Evolutionary conservation across 2,113 vertebrate genomes (phyloP).

Genomic region (Choloepus hoffmanni): DNA sequence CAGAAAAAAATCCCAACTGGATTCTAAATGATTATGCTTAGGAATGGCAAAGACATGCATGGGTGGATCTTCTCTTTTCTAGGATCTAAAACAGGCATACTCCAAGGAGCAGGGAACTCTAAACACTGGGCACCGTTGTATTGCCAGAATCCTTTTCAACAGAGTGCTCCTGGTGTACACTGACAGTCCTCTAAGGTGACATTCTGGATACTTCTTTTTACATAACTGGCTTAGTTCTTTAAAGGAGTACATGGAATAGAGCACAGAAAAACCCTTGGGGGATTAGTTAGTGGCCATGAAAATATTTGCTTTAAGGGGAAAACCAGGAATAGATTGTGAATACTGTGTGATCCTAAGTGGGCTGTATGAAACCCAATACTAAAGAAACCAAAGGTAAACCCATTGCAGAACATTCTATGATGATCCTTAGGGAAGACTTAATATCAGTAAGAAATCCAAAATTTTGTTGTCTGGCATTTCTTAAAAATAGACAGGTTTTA

Average conservation of each 20-base stretch:
- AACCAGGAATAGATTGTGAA: too few relatives aligned
- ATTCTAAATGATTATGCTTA: neutral
- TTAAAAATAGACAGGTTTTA: neutral
- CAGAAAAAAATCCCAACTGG: neutral
- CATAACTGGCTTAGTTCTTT: neutral
- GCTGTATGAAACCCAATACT: neutral
- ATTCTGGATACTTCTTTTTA: neutral
- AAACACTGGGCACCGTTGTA: neutral
- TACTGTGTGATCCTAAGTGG: neutral
- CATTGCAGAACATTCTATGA: neutral
- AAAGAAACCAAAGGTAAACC: neutral
- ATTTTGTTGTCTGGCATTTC: neutral
- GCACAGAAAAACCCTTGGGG: fast-evolving
- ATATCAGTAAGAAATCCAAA: neutral
- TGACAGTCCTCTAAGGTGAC: too few relatives aligned
- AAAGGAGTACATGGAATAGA: neutral
- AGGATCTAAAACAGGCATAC: neutral
- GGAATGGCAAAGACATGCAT: neutral
- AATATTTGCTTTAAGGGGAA: neutral
- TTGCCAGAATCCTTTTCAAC: neutral
- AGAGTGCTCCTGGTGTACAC: too few relatives aligned
- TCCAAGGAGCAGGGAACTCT: neutral
- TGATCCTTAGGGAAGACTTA: neutral
- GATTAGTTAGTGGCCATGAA: neutral
- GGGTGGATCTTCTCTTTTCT: neutral